Evolutionary conservation across 2,113 vertebrate species (phyloP).

Genomic region (Pagrus major): DNA sequence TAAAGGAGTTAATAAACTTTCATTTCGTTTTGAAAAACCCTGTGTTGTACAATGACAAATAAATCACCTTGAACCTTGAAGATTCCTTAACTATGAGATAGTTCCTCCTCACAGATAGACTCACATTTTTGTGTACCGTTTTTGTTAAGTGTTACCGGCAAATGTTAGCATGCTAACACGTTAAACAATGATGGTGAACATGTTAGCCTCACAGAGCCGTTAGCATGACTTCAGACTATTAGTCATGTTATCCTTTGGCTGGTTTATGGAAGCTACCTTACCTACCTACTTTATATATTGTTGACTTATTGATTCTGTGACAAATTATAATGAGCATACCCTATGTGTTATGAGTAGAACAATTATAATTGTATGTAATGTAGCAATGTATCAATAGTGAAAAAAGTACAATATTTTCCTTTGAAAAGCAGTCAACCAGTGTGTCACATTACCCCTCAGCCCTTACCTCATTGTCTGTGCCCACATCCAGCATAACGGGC

Average conservation of each 20-base stretch:
- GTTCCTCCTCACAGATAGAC: no score
- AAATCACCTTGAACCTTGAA: no score
- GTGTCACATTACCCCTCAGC: neutral
- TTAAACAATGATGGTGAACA: neutral
- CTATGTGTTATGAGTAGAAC: neutral
- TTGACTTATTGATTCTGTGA: neutral
- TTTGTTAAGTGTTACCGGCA: no score
- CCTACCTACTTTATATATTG: neutral
- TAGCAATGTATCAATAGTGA: neutral
- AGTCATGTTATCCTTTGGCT: neutral
- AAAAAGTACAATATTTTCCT: neutral
- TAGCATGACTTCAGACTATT: neutral
- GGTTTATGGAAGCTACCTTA: neutral
- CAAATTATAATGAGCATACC: neutral
- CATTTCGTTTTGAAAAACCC: no score
- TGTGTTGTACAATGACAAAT: no score
- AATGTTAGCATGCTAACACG: neutral
- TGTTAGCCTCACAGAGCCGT: no score
- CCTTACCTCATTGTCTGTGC: constrained; percentile 96
- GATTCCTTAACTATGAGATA: no score
- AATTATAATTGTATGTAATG: neutral
- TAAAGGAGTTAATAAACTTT: no score
- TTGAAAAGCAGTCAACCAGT: neutral
- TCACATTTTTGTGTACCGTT: no score
- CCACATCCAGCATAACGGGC: constrained; percentile 94